Evolutionary conservation across 64 coral and sea anemone genomes (phyloP).

Genomic region (Orbicella faveolata): DNA sequence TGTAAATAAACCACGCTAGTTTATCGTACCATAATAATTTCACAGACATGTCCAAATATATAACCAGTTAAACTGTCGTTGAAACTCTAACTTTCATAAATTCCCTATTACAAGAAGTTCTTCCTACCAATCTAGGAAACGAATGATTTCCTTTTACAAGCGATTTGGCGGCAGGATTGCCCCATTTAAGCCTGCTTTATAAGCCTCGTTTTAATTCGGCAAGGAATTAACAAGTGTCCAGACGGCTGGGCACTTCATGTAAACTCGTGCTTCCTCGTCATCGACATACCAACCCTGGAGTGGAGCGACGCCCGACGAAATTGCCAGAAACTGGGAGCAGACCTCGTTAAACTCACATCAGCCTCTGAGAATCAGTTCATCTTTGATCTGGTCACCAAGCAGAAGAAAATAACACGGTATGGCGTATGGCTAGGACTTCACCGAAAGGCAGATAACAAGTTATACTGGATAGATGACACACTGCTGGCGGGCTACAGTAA

Average conservation of each 20-base stretch:
- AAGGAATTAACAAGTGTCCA: not conserved
- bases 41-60: too few species aligned
- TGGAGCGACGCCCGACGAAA: not conserved
- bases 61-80: too few species aligned
- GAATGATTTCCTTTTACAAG: too few species aligned
- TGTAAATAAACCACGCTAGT: too few species aligned
- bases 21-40: too few species aligned
- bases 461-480: slow-evolving; percentile 20
- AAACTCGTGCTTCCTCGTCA: slow-evolving; percentile 3
- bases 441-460: slow-evolving; percentile 18
- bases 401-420: not conserved
- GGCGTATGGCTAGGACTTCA: not conserved
- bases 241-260: not conserved
- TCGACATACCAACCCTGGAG: slow-evolving; percentile 1
- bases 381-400: not conserved
- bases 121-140: too few species aligned
- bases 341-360: slow-evolving; percentile 13
- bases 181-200: too few species aligned
- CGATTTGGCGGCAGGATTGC: too few species aligned
- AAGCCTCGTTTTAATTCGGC: too few species aligned
- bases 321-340: slow-evolving; percentile 1
- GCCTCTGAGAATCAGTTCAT: slow-evolving; percentile 1
- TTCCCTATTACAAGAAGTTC: too few species aligned
- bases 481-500: not conserved
- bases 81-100: too few species aligned